A percentile compares a stretch with the other conserved stretches of the same genome.
Evolutionary conservation across 2,113 vertebrate species (phyloP).

Genomic region (Eublepharis macularius): DNA sequence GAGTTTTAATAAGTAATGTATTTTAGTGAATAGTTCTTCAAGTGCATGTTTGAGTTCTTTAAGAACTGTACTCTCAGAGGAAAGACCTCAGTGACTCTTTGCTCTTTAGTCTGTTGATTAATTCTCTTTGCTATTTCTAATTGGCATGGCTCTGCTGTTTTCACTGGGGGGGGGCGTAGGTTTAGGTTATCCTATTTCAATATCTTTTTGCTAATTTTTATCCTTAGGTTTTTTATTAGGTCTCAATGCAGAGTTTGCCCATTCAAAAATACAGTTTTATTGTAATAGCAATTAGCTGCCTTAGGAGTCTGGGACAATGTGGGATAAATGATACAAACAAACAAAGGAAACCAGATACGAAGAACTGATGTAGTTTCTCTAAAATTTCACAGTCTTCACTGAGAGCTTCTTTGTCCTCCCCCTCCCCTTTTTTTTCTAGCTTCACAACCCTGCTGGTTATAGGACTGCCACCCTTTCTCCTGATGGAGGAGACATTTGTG

Average conservation of each 20-base stretch:
- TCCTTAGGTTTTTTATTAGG: not conserved
- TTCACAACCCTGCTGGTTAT: not conserved
- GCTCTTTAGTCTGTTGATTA: not conserved
- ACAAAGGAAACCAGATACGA: not conserved
- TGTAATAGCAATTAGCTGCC: not conserved
- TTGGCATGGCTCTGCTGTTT: not conserved
- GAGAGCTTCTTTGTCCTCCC: not conserved
- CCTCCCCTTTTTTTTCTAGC: not conserved
- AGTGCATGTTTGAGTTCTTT: not conserved
- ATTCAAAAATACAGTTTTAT: not conserved
- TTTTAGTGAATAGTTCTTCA: constrained; percentile 2
- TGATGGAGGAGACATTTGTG: too few species aligned
- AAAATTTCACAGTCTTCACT: not conserved
- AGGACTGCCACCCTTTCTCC: not conserved
- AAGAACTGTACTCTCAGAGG: not conserved
- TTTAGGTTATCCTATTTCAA: not conserved
- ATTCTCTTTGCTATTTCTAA: constrained; percentile 4
- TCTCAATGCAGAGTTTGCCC: not conserved
- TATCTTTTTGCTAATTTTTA: not conserved
- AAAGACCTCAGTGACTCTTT: not conserved
- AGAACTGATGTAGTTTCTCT: not conserved
- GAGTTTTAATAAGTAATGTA: constrained; percentile 16
- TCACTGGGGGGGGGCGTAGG: not conserved
- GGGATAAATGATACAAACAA: not conserved
- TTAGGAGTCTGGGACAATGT: not conserved